phyloP scores from a whole-genome alignment of 2,113 vertebrate species.

The Pan troglodytes region DNA sequence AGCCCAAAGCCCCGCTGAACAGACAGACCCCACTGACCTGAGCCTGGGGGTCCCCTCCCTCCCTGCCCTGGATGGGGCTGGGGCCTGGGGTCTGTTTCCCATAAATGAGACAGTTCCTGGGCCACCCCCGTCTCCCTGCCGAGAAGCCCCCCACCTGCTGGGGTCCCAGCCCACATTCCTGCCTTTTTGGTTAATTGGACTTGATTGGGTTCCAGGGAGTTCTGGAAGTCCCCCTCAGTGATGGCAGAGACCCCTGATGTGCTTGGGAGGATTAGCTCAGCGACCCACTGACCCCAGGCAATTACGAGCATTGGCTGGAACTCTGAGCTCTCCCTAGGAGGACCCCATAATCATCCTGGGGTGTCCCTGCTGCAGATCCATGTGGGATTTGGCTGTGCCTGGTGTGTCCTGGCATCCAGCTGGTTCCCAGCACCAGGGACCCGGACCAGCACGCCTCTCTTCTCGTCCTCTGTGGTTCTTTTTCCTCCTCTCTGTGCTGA shows the following conservation, averaged over 20 bases:
- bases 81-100: background rate
- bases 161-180: constrained; percentile 76
- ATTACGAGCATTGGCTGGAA: constrained; percentile 75
- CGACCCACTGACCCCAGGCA: constrained; percentile 62
- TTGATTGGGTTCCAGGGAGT: constrained; percentile 80
- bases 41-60: background rate
- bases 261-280: constrained; percentile 52
- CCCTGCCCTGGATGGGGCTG: background rate
- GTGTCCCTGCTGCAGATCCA: background rate
- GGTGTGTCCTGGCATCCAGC: background rate
- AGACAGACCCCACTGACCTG: background rate
- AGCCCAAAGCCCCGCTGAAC: background rate
- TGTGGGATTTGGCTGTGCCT: background rate
- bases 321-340: constrained; percentile 55
- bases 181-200: constrained; percentile 80
- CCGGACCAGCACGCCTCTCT: background rate
- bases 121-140: background rate
- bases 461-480: background rate
- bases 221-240: constrained; percentile 70
- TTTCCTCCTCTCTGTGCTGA: background rate
- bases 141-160: constrained; percentile 50
- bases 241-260: constrained; percentile 65
- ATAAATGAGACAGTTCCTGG: rapidly evolving
- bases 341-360: constrained; percentile 48
- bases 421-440: background rate